Percentiles rank a stretch among this genome's conserved stretches.
These are phyloP conservation scores for Sussaba pulchella DNA, from an alignment of 2,888 invertebrate species.

Conservation along the genomic window DNA sequence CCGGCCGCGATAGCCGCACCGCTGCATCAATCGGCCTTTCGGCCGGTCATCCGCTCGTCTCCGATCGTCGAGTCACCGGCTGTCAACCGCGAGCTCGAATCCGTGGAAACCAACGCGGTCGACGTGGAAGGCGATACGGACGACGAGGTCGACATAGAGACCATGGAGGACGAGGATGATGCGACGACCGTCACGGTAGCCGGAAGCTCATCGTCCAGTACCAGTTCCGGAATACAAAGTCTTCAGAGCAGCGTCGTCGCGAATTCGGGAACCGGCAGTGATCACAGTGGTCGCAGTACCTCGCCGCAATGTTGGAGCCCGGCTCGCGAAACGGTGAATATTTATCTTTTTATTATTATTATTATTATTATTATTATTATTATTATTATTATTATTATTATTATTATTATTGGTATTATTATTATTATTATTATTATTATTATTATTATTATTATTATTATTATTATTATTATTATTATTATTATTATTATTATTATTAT, in stretches of 20 bases:
- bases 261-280: conserved; percentile 76
- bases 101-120: conserved; percentile 81
- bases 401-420: no score
- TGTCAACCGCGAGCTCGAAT: conserved; percentile 76
- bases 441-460: no score
- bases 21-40: conserved; percentile 87
- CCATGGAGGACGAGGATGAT: conserved; percentile 90
- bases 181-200: conserved; percentile 67
- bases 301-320: conserved; percentile 84
- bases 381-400: no score
- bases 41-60: conserved; percentile 84
- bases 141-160: conserved; percentile 94
- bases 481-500: no score
- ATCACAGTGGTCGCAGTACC: conserved; percentile 77
- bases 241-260: conserved; percentile 69
- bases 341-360: not conserved
- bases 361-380: no score
- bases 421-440: no score
- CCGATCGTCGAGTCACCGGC: conserved; percentile 75
- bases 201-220: conserved; percentile 70
- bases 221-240: conserved; percentile 72
- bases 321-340: conserved; percentile 86
- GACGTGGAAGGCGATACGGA: conserved; percentile 89
- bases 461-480: no score
- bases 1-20: conserved; percentile 77